These are phyloP conservation scores for Siphamia tubifer DNA, from an alignment of 2,113 vertebrate genomes.

Conservation along the genomic window DNA sequence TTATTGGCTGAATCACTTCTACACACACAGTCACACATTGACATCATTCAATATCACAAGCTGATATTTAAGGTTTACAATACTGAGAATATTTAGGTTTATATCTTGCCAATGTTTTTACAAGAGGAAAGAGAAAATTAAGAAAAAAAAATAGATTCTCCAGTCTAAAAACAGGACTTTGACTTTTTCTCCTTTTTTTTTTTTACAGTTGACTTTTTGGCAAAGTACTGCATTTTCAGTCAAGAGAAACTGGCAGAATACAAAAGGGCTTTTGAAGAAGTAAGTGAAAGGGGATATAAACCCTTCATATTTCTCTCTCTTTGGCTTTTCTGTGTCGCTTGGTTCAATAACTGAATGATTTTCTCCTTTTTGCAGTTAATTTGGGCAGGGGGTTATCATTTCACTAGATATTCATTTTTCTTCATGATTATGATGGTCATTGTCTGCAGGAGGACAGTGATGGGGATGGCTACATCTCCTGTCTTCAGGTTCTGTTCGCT, in stretches of 20 bases:
- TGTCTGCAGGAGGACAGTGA: constrained; percentile 74
- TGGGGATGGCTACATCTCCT: constrained; percentile 77
- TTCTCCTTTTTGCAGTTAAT: not conserved
- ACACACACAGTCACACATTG: constrained; percentile 14
- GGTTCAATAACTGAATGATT: not conserved
- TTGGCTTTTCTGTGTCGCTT: constrained; percentile 26
- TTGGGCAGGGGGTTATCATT: too few relatives aligned
- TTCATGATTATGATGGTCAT: not conserved
- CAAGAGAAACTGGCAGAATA: constrained; percentile 88
- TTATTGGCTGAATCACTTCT: constrained; percentile 51
- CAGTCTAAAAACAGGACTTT: constrained; percentile 40
- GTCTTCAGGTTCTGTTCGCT: constrained; percentile 74
- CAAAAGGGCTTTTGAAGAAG: constrained; percentile 93
- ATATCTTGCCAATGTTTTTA: not conserved
- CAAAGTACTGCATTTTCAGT: constrained; percentile 92
- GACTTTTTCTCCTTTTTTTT: constrained; percentile 49
- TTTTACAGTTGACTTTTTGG: constrained; percentile 90
- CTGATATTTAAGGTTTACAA: too few relatives aligned
- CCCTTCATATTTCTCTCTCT: constrained; percentile 54
- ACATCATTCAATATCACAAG: too few relatives aligned
- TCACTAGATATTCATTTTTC: too few relatives aligned
- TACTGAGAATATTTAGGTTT: too few relatives aligned
- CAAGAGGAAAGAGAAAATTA: not conserved
- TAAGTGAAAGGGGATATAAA: constrained; percentile 83
- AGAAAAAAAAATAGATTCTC: not conserved